Evolutionary conservation across 2,113 vertebrate genomes (phyloP), one percentile per base, ranked within the genome.

Genomic region (Pipa parva): DNA sequence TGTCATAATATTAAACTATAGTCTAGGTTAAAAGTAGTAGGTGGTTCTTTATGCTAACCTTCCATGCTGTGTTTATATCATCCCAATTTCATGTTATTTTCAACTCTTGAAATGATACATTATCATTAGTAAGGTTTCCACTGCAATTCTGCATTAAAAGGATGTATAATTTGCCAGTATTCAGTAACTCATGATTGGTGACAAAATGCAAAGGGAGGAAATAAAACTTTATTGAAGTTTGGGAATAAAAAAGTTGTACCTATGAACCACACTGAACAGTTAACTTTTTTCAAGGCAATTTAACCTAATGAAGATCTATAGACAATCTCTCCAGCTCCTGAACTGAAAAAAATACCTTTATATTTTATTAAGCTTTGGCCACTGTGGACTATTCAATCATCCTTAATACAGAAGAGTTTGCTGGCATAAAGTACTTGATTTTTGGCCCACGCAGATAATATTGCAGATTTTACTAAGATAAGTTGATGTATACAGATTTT

Each of bases 271-370:
- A 36, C 70, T 63, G 79, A 76, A 73, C 62, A 52, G 78, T 81
- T 80, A 80, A 74, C 71, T 76, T 72, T 73, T 84, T 84, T 80
- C 76, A 78, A 77, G 71, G 72, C 76, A 77, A 71, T 74, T 75
- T 75, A 52, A 62, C 59, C 72, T 84, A 85, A 85, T 83, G 81
- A 85, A 84, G 84, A 85, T 75, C 74, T 84, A 83, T 84, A 69
- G 84, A 74, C 78, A 85, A 84, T 83, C 82, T 81, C 78, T 54
- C 63, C 73, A 72, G 80, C 71, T 78, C 73, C 76, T 1, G 74
- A 77, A 72, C 75, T 81, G 79, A 78, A 82, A 77, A n/a, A 77
- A 63, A 62, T 72, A 72, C 67, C 69, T 82, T 74, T 54, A 75
- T 78, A n/a, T 60, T 84, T 62, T 45, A 85, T 82, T 78, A 82